Base-by-base conservation (phyloP, 2,888 invertebrate species). In the Dolomedes plantarius region DNA sequence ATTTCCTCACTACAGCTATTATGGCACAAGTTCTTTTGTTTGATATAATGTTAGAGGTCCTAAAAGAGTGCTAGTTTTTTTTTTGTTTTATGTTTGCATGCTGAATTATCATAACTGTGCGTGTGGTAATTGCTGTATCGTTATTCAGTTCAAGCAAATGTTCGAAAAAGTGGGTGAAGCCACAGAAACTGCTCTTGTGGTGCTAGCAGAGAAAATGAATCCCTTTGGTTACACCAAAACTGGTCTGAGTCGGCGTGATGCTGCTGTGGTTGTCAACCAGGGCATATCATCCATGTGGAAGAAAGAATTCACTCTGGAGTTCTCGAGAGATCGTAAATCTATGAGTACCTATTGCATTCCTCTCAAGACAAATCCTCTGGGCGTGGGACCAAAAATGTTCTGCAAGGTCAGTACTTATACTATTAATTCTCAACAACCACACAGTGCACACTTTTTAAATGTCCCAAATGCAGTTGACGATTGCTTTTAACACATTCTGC, bases 121-220 rank as follows among this genome's bases (percentile, higher is more conserved):
- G n/a, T n/a, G n/a, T n/a, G n/a, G n/a, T n/a, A n/a, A n/a, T n/a
- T n/a, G n/a, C n/a, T n/a, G n/a, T n/a, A n/a, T n/a, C 3, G 64
- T 28, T 16, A 64, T n/a, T 36, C 89, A 93, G 93, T 96, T 97
- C 93, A 99, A 99, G 92, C 96, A 97, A 92, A 94, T 95, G 46
- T 99, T 99, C 92, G 99, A 99, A 92, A 99, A 99, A 93, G 99
- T 99, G 89, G 99, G 99, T 91, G 99, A 99, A 93, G 99, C 99
- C 89, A 99, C 99, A 85, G 99, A 99, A 93, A 99, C 99, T 81
- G 99, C 99, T 78, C 94, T 99, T 88, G 97, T 98, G 91, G 98
- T 99, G 0, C 94, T 99, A 89, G 97, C 97, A 83, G 99, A 99
- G 92, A 99, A 99, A 93, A 94, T 98, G 94, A 99, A 99, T 93